Evolutionary conservation across 2,888 invertebrate species (phyloP).

Genomic region (Euplagia quadripunctaria): DNA sequence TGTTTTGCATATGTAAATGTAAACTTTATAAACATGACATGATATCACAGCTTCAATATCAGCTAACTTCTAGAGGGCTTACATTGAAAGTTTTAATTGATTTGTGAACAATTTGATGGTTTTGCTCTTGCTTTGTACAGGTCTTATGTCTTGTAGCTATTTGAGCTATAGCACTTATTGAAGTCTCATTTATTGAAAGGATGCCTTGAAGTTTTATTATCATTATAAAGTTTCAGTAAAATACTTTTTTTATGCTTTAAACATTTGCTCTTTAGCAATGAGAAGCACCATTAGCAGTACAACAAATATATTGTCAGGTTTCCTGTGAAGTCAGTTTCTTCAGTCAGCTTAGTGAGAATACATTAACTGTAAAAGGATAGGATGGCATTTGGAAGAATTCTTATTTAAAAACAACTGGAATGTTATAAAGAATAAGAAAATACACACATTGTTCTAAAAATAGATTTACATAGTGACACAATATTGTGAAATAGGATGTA

Average conservation of each 20-base stretch:
- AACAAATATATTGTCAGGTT: background rate
- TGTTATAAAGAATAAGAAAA: background rate
- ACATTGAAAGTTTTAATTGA: background rate
- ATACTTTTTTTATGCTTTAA: background rate
- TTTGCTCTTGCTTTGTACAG: no score
- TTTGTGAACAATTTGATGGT: no score
- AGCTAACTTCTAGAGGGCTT: background rate
- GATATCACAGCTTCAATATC: background rate
- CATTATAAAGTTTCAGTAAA: no score
- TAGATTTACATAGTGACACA: constrained; percentile 18
- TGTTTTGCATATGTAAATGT: background rate
- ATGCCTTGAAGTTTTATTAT: background rate
- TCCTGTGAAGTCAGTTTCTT: background rate
- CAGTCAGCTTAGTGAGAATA: background rate
- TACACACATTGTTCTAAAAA: background rate
- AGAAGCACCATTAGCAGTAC: background rate
- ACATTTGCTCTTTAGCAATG: background rate
- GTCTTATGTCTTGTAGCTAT: no score
- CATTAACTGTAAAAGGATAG: no score
- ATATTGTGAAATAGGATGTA: constrained; percentile 30
- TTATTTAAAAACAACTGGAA: no score
- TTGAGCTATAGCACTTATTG: no score
- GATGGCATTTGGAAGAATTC: no score
- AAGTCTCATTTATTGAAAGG: background rate
- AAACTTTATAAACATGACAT: background rate